Conservation (phyloP, 2,797 vertebrate genomes). For the Orestias chungarensis region DNA sequence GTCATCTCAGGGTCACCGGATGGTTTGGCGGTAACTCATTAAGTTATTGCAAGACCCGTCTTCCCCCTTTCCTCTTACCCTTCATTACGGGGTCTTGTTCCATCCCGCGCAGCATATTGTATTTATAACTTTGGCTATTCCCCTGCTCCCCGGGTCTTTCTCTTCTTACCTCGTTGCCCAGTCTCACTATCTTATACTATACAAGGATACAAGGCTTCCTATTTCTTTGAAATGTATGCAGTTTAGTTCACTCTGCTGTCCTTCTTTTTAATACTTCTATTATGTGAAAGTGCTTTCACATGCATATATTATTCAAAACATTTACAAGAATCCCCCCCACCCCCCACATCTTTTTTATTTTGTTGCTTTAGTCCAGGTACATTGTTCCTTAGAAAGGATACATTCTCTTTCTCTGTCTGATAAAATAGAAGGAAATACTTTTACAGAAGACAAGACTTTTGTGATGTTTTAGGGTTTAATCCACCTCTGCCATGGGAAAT, state of each 20-base stretch:
- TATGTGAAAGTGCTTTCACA: conserved; percentile 14
- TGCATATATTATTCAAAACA: conserved; percentile 6
- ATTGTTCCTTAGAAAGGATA: conserved; percentile 5
- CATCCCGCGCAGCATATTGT: conserved; percentile 80
- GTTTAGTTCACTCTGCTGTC: conserved; percentile 20
- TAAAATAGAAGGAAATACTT: neutral
- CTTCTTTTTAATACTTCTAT: neutral
- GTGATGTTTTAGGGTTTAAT: neutral
- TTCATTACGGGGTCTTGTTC: conserved; percentile 74
- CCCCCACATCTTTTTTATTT: conserved; percentile 19
- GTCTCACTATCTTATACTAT: conserved; percentile 40
- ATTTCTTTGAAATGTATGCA: conserved; percentile 34
- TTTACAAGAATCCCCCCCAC: conserved; percentile 54
- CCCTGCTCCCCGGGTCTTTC: conserved; percentile 8
- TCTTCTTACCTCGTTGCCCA: conserved; percentile 37
- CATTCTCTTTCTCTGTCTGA: neutral
- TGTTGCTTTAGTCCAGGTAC: conserved; percentile 16
- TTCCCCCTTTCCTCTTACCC: conserved; percentile 62
- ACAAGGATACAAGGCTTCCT: conserved; percentile 9
- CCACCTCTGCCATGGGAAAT: neutral
- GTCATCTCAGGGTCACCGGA: conserved; percentile 55
- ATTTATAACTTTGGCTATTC: conserved; percentile 78
- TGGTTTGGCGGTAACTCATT: conserved; percentile 36
- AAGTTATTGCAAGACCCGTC: conserved; percentile 20
- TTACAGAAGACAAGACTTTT: neutral